Evolutionary conservation across 2,113 vertebrate species (phyloP).

Genomic region (Pantherophis guttatus): DNA sequence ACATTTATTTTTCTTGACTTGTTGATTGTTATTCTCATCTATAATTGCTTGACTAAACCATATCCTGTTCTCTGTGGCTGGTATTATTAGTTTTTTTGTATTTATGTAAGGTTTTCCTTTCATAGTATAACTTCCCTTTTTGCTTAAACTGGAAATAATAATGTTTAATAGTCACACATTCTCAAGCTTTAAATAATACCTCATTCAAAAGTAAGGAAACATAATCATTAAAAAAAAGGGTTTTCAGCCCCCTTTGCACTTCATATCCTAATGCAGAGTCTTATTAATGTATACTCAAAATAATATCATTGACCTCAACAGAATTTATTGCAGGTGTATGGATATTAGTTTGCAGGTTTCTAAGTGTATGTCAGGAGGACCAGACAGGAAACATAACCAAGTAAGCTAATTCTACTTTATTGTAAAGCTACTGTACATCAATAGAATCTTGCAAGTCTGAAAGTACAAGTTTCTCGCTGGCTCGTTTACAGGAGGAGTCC

Average conservation of each 20-base stretch:
- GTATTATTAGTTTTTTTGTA: background rate
- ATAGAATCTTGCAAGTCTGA: background rate
- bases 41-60: background rate
- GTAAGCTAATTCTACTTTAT: background rate
- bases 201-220: slow-evolving; percentile 3
- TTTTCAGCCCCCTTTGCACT: background rate
- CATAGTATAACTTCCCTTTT: slow-evolving; percentile 27
- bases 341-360: background rate
- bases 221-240: background rate
- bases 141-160: slow-evolving; percentile 34
- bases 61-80: background rate
- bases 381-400: background rate
- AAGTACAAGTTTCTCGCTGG: background rate
- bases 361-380: background rate
- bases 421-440: background rate
- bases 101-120: background rate
- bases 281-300: background rate
- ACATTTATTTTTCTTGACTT: background rate
- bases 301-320: background rate
- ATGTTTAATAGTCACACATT: slow-evolving; percentile 10
- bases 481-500: background rate
- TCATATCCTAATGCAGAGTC: background rate
- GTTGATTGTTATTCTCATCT: background rate
- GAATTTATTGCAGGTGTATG: background rate
- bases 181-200: background rate